phyloP scores from a whole-genome alignment of 2,888 invertebrate species.

The Ischnus inquisitorius region DNA sequence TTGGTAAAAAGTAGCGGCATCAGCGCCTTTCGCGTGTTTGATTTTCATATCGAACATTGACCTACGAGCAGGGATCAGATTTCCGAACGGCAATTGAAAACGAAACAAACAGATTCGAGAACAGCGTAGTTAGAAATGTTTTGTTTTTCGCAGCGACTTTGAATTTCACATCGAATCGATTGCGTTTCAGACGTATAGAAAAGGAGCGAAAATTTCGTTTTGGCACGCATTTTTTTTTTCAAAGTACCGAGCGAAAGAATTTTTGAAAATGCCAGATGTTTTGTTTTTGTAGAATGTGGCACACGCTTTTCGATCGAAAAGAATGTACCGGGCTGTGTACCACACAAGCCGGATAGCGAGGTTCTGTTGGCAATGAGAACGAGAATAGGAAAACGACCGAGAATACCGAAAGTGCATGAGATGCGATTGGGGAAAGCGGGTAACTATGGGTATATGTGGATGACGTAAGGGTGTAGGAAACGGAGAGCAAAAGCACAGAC shows the following conservation, averaged over 20 bases:
- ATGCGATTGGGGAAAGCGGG: conserved; percentile 60
- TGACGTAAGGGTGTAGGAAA: conserved; percentile 53
- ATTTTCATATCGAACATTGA: too few relatives aligned
- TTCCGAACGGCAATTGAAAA: too few relatives aligned
- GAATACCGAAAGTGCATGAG: conserved; percentile 55
- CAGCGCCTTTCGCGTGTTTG: neutral
- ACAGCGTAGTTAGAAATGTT: too few relatives aligned
- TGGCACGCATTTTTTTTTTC: too few relatives aligned
- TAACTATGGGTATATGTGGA: conserved; percentile 56
- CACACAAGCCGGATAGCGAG: neutral
- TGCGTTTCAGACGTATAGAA: too few relatives aligned
- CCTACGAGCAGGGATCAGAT: too few relatives aligned
- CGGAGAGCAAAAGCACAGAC: conserved; percentile 29
- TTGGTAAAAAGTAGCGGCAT: neutral
- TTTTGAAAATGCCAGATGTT: too few relatives aligned
- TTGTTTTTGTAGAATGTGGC: too few relatives aligned
- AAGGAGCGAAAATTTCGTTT: too few relatives aligned
- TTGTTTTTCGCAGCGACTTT: neutral
- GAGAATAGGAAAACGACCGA: conserved; percentile 26
- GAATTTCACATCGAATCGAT: too few relatives aligned
- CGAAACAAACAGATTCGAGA: neutral
- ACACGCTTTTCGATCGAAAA: neutral
- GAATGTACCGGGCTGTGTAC: neutral
- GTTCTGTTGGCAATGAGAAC: conserved; percentile 18
- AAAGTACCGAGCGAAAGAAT: too few relatives aligned